Conservation (phyloP, 2,113 vertebrate species). For the Lates calcarifer region DNA sequence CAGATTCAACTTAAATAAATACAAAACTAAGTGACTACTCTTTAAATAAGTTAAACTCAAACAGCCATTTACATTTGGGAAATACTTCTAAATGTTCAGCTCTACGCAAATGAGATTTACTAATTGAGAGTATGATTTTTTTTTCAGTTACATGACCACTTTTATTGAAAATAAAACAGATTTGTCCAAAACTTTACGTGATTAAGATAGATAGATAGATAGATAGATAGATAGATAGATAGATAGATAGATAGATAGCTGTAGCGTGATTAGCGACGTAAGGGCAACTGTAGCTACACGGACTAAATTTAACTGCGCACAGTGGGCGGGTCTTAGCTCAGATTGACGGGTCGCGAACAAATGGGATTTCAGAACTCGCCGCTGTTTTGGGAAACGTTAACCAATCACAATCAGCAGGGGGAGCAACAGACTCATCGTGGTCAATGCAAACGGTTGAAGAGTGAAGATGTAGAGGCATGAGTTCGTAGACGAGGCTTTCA, state of each 20-base stretch:
- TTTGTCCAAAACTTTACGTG: too few species aligned
- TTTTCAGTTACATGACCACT: too few species aligned
- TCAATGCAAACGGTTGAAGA: background rate
- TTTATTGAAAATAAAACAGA: too few species aligned
- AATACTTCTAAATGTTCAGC: too few species aligned
- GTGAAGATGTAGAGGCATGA: background rate
- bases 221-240: constrained; percentile 8
- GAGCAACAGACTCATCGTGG: background rate
- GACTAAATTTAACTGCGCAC: constrained; percentile 55
- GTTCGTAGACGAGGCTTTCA: background rate
- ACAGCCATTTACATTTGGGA: too few species aligned
- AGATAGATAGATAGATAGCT: constrained; percentile 13
- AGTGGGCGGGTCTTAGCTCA: constrained; percentile 35
- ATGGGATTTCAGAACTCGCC: background rate
- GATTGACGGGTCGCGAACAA: constrained; percentile 63
- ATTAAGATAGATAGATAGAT: constrained; percentile 2
- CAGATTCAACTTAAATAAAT: too few species aligned
- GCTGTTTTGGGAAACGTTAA: background rate
- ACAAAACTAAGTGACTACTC: too few species aligned
- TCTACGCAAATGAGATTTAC: too few species aligned
- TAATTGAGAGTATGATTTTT: too few species aligned
- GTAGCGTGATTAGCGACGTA: background rate
- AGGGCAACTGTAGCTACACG: constrained; percentile 47
- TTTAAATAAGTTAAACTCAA: too few species aligned
- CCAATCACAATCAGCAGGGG: constrained; percentile 66